Conservation (phyloP, 1,140 invertebrate genomes). For the Pomacea maculata region DNA sequence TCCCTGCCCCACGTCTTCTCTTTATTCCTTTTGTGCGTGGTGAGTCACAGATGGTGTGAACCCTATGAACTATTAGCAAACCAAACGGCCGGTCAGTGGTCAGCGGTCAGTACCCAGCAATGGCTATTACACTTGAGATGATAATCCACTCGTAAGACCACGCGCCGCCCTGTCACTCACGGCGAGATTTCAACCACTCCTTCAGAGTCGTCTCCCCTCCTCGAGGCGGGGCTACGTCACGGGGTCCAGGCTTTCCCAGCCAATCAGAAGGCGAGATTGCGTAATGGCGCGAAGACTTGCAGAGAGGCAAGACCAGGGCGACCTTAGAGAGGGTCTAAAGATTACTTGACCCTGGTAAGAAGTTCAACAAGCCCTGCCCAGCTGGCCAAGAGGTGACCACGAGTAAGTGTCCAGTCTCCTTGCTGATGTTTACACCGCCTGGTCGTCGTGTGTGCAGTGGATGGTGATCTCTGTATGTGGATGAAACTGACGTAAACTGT, state of each 20-base stretch:
- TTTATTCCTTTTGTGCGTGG: not conserved
- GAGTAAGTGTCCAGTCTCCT: no score
- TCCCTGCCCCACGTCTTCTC: not conserved
- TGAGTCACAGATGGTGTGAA: not conserved
- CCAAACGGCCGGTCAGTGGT: not conserved
- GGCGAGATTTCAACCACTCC: conserved; percentile 23
- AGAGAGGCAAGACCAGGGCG: not conserved
- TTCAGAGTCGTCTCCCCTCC: conserved; percentile 10
- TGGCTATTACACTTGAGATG: conserved; percentile 1
- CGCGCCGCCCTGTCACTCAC: conserved; percentile 18
- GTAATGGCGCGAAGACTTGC: conserved; percentile 17
- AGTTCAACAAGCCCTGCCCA: conserved; percentile 6
- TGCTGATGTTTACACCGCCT: no score
- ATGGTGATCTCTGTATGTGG: not conserved
- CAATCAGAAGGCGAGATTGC: conserved; percentile 23
- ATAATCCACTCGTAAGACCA: conserved; percentile 17
- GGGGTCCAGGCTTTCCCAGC: conserved; percentile 8
- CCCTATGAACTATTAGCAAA: not conserved
- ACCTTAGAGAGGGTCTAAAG: not conserved
- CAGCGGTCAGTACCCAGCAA: not conserved
- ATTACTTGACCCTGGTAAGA: conserved; percentile 16
- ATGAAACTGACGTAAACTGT: not conserved
- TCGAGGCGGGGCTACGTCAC: conserved; percentile 29
- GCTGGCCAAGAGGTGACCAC: conserved; percentile 9
- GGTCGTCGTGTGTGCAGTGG: not conserved